These are phyloP conservation scores for Microctenopoma lineatum DNA, from an alignment of 2,797 vertebrate species.

Conservation along the genomic window DNA sequence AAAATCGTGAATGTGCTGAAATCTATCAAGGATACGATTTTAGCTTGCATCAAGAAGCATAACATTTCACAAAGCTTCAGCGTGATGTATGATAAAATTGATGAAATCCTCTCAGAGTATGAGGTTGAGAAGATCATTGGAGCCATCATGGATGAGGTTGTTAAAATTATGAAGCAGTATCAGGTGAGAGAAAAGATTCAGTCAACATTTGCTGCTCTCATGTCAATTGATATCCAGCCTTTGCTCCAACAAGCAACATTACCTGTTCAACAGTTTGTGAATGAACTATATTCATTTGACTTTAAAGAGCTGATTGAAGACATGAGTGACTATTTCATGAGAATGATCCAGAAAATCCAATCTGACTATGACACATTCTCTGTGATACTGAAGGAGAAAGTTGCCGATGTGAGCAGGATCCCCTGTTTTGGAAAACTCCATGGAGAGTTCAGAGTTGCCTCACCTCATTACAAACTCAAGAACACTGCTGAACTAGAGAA, in stretches of 20 bases:
- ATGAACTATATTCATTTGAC: slow-evolving; percentile 84
- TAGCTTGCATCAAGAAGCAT: slow-evolving; percentile 80
- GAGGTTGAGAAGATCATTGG: slow-evolving; percentile 86
- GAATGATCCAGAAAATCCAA: slow-evolving; percentile 80
- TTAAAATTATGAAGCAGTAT: slow-evolving; percentile 86
- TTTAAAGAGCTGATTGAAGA: slow-evolving; percentile 85
- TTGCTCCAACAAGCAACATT: slow-evolving; percentile 76
- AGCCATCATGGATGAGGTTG: slow-evolving; percentile 84
- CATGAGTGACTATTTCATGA: slow-evolving; percentile 83
- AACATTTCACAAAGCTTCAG: slow-evolving; percentile 84
- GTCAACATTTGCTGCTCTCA: slow-evolving; percentile 75
- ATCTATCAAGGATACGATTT: slow-evolving; percentile 79
- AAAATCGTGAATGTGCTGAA: slow-evolving; percentile 82
- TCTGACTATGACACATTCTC: slow-evolving; percentile 88
- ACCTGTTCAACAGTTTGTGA: slow-evolving; percentile 79
- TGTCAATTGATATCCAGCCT: slow-evolving; percentile 82
- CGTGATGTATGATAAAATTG: slow-evolving; percentile 73
- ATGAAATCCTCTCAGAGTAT: slow-evolving; percentile 84
- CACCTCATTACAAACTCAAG: slow-evolving; percentile 87
- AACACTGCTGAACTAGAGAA: slow-evolving; percentile 86
- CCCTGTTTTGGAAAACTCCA: slow-evolving; percentile 92
- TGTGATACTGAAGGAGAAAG: slow-evolving; percentile 82
- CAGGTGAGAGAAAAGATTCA: slow-evolving; percentile 87
- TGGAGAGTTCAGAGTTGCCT: slow-evolving; percentile 85
- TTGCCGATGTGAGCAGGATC: slow-evolving; percentile 82